phyloP scores from a whole-genome alignment of 2,888 invertebrate species.

The Listrodromus nycthemerus region DNA sequence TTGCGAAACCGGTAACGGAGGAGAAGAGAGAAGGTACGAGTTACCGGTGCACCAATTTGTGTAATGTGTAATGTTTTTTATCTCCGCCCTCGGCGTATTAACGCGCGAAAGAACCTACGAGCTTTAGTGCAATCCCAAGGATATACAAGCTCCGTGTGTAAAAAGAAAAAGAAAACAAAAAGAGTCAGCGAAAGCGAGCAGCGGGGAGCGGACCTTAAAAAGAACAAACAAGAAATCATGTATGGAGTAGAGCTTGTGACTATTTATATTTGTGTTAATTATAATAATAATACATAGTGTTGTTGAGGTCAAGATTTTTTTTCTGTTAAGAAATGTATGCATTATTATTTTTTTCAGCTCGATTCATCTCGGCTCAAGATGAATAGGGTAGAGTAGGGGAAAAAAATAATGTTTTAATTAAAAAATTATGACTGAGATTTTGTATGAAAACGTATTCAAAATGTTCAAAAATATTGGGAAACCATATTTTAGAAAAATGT shows the following conservation, averaged over 20 bases:
- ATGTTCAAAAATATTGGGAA: too few species aligned
- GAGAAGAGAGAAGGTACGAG: slow-evolving; percentile 11
- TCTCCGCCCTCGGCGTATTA: slow-evolving; percentile 36
- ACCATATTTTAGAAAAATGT: too few species aligned
- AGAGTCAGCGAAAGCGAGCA: neutral
- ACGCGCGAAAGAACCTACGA: slow-evolving; percentile 13
- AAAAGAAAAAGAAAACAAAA: slow-evolving; percentile 2
- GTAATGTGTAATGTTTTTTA: slow-evolving; percentile 59
- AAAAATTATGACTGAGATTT: too few species aligned
- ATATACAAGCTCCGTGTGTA: slow-evolving; percentile 18
- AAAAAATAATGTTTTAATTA: neutral
- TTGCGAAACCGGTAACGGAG: neutral
- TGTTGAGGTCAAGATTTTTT: neutral
- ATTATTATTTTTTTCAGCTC: slow-evolving; percentile 4
- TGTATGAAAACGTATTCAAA: too few species aligned
- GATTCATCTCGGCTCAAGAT: slow-evolving; percentile 13
- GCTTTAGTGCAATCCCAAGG: slow-evolving; percentile 31
- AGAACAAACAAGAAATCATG: neutral
- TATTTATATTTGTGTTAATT: neutral
- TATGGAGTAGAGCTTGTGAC: neutral
- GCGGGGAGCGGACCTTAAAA: slow-evolving; percentile 1
- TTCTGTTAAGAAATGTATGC: neutral
- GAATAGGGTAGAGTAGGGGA: neutral
- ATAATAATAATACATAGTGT: neutral
- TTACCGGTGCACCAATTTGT: slow-evolving; percentile 56